A percentile compares a stretch with the other conserved stretches of the same genome.
These are phyloP conservation scores for Eristalis intricaria DNA, from an alignment of 2,888 invertebrate species.

Conservation along the genomic window DNA sequence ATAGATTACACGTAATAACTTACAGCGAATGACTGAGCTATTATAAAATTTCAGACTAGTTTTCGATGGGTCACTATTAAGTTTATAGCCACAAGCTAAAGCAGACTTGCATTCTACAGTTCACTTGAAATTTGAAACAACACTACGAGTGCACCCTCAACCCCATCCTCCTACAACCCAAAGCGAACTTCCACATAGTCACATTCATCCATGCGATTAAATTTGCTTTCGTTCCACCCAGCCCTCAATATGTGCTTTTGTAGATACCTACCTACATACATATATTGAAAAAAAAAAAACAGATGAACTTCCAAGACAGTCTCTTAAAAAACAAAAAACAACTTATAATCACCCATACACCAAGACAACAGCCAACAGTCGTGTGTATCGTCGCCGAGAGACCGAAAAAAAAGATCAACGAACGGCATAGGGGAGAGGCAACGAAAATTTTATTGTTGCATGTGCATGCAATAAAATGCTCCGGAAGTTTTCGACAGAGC, in stretches of 20 bases:
- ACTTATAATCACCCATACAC: conserved; percentile 27
- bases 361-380: conserved; percentile 8
- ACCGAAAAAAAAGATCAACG: conserved; percentile 62
- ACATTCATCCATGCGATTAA: not conserved
- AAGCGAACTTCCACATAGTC: conserved; percentile 39
- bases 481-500: conserved; percentile 54
- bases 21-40: not conserved
- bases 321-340: not conserved
- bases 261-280: too few relatives aligned
- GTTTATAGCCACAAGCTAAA: conserved; percentile 30
- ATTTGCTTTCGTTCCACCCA: conserved; percentile 2
- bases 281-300: not conserved
- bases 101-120: conserved; percentile 32
- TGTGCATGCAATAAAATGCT: conserved; percentile 71
- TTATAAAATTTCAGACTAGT: conserved; percentile 50
- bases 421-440: conserved; percentile 62
- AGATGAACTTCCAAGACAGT: conserved; percentile 10
- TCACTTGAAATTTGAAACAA: conserved; percentile 50
- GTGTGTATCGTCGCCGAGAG: not conserved
- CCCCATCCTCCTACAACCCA: not conserved
- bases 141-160: conserved; percentile 7
- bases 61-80: conserved; percentile 51
- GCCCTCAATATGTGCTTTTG: not conserved
- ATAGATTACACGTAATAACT: conserved; percentile 7
- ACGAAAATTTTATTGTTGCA: conserved; percentile 71